Percentiles rank a stretch among this genome's conserved stretches.
phyloP scores from a whole-genome alignment of 2,888 invertebrate genomes.

The Tethea ocularis region DNA sequence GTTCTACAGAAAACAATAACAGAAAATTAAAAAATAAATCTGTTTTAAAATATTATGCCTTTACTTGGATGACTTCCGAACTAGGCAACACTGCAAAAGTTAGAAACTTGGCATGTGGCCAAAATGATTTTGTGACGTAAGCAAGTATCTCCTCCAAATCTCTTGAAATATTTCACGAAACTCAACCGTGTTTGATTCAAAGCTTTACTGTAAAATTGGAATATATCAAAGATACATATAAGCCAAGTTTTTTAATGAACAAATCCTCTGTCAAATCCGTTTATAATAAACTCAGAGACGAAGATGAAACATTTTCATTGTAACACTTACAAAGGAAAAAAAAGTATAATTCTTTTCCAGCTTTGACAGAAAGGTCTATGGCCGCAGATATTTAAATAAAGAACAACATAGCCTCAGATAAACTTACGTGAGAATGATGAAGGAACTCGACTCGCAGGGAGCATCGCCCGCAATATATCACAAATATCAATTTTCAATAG shows the following conservation, averaged over 20 bases:
- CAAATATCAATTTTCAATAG: slow-evolving; percentile 24
- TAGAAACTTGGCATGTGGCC: not conserved
- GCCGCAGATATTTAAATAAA: slow-evolving; percentile 2
- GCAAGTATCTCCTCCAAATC: not conserved
- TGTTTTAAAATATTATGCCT: not conserved
- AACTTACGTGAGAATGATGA: slow-evolving; percentile 16
- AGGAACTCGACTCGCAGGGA: slow-evolving; percentile 24
- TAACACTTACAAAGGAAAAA: not conserved
- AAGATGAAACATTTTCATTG: not conserved
- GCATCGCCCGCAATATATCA: slow-evolving; percentile 28
- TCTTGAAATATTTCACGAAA: not conserved
- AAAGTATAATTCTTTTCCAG: not conserved
- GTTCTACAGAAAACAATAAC: too few species aligned
- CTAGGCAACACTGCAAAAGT: not conserved
- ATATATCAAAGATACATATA: too few species aligned
- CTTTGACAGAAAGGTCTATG: not conserved
- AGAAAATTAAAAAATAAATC: not conserved
- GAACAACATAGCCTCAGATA: slow-evolving; percentile 9
- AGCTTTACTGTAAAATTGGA: not conserved
- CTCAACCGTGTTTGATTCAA: not conserved
- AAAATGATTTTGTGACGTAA: not conserved
- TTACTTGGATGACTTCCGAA: not conserved
- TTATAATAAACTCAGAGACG: not conserved
- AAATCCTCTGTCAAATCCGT: too few species aligned
- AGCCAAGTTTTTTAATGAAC: too few species aligned